Base-by-base conservation (phyloP, 2,113 vertebrate genomes). In the Caretta caretta region DNA sequence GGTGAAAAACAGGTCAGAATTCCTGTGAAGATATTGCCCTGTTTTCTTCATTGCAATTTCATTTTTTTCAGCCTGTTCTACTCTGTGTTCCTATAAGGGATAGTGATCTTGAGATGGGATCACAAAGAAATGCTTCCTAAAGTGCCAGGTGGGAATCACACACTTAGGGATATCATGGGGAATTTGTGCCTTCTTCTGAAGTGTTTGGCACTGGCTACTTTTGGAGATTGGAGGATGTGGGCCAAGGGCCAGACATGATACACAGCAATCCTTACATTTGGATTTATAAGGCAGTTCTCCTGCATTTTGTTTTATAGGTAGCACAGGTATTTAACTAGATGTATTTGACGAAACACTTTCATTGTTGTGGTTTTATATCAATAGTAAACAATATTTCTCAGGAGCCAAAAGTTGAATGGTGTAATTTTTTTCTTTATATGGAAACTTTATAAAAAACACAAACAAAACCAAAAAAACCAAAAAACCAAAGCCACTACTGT, bases 401-500 rank as follows among this genome's bases (percentile, higher is more conserved):
- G 48, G 90, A 97, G 78, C 96, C 69, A 93, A 95, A 94, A 94
- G 81, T 38, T 89, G 78, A 80, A 90, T 1, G 19, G 57, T n/a
- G 10, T 13, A 54, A 50, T 89, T 95, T 97, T 94, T 90, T 92
- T 83, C 90, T 93, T 90, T 78, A 83, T 79, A 92, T 78, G 79
- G 87, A 89, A 93, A 95, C 38, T 90, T 88, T 14, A 72, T 91
- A 95, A 46, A 62, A 0, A 65, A 76, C 14, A 86, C 94, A 94
- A 92, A 87, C 65, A 93, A 83, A 62, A 31, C 25, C 12, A n/a
- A 29, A 59, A 59, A 27, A 25, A 24, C 8, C 10, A 35, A 38
- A 69, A 19, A 48, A 20, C 27, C 87, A 81, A 91, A 1, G 48
- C 89, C 54, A 97, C 93, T 96, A 95, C 94, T 97, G 94, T 96